A percentile compares a stretch with the other conserved stretches of the same genome.
phyloP scores from a whole-genome alignment of 2,888 invertebrate genomes.

The Euzophera pinguis region DNA sequence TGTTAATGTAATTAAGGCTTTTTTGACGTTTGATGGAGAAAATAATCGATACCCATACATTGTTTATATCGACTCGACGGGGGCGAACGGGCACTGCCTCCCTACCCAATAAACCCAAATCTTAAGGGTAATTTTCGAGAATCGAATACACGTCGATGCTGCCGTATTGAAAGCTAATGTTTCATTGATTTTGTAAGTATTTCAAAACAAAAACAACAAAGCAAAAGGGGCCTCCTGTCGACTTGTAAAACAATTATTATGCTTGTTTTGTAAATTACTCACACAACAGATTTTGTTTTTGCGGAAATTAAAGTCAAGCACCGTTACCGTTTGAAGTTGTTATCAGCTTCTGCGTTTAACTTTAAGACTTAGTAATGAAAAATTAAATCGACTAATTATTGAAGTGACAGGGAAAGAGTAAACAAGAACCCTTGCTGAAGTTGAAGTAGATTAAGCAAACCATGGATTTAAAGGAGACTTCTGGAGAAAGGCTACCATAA shows the following conservation, averaged over 20 bases:
- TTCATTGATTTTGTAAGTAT: conserved; percentile 6
- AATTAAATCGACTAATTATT: no score
- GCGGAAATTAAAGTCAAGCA: neutral
- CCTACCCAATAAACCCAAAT: conserved; percentile 14
- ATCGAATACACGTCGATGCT: neutral
- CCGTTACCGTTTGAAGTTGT: no score
- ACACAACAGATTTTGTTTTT: neutral
- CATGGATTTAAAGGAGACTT: no score
- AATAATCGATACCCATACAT: neutral
- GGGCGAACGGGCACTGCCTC: conserved; percentile 4
- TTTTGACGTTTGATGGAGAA: neutral
- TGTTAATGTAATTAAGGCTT: no score
- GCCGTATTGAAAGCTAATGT: conserved; percentile 12
- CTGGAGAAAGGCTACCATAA: no score
- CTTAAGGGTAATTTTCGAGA: conserved; percentile 9
- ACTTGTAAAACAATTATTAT: neutral
- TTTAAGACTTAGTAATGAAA: no score
- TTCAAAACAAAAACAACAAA: neutral
- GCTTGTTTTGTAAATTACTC: neutral
- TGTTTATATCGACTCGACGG: neutral
- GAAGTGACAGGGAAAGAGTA: no score
- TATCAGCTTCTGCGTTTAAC: no score
- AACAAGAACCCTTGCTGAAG: no score
- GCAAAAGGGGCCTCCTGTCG: conserved; percentile 29
- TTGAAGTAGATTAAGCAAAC: no score